Percentiles rank a stretch among this genome's conserved stretches.
phyloP scores from a whole-genome alignment of 2,888 invertebrate species.

The Erebia aethiops region DNA sequence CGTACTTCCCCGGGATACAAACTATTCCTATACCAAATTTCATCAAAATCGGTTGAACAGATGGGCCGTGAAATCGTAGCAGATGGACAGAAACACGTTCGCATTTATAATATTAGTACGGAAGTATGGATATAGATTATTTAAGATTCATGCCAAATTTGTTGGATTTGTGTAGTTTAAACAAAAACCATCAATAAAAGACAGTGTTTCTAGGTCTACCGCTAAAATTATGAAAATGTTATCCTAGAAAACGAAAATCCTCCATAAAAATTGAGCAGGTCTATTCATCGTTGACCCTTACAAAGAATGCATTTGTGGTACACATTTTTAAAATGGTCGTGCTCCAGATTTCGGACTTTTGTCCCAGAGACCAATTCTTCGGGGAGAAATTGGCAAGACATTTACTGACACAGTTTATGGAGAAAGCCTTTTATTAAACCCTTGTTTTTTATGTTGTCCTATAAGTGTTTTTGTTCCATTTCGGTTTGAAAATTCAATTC shows the following conservation, averaged over 20 bases:
- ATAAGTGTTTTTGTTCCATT: neutral
- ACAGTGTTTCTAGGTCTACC: no score
- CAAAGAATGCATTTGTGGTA: conserved; percentile 21
- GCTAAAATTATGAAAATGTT: neutral
- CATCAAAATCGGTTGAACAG: no score
- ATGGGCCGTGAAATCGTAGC: no score
- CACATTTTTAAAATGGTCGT: conserved; percentile 28
- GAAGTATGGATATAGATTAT: no score
- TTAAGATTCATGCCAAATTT: no score
- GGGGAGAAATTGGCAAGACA: conserved; percentile 20
- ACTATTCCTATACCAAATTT: no score
- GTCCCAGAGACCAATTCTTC: conserved; percentile 21
- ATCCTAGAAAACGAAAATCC: neutral
- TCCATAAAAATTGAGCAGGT: conserved; percentile 22
- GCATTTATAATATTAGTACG: no score
- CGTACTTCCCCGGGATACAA: no score
- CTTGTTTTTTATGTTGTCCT: neutral
- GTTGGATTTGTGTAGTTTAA: no score
- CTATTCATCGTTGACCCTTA: conserved; percentile 18
- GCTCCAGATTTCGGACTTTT: conserved; percentile 28
- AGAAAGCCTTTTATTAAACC: conserved; percentile 8
- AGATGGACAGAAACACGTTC: no score
- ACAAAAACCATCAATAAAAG: no score
- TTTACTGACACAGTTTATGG: conserved; percentile 17
- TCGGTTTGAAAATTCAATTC: no score